Evolutionary conservation across 2,888 invertebrate species (phyloP), one percentile per base, ranked within the genome.

Genomic region (Heliconius charithonia): DNA sequence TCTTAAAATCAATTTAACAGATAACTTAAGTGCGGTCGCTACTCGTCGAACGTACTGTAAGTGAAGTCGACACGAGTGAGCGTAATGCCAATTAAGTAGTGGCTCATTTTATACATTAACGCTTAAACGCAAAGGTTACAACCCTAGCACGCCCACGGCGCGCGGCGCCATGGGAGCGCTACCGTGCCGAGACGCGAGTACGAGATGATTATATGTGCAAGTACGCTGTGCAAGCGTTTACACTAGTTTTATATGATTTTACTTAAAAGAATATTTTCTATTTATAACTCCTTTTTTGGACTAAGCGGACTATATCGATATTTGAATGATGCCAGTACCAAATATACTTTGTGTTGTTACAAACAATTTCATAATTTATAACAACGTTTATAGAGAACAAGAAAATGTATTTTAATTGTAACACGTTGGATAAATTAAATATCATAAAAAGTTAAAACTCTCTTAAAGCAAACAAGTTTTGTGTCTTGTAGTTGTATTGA

Each of bases 41-140:
- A n/a, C 59, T 59, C 59, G 59, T n/a, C 4, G n/a, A 12, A 10
- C 22, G 59, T n/a, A 59, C n/a, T 71, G 67, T 77, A 73, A 66
- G 66, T 77, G 56, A 73, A 77, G 73, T 73, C 67, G 73, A 73
- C 77, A 72, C 77, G 72, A 77, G 73, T 59, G 37, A 77, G 77
- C 73, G 77, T 77, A 77, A 77, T 73, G 66, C 66, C 73, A 77
- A 77, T 77, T 77, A 77, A 77, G 73, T 59, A 56, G 77, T 77
- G 77, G 73, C 77, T 77, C 77, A 75, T 79, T 77, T 71, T 76
- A 79, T 82, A 71, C 70, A 79, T 80, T 78, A 83, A 81, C 79
- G 76, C 79, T 79, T 80, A 81, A 80, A 78, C 82, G 73, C 80
- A 83, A 83, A 84, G 84, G 81, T 83, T 82, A 79, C 41, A 69